Evolutionary conservation across 2,113 vertebrate species (phyloP).

Genomic region (Quiscalus mexicanus): DNA sequence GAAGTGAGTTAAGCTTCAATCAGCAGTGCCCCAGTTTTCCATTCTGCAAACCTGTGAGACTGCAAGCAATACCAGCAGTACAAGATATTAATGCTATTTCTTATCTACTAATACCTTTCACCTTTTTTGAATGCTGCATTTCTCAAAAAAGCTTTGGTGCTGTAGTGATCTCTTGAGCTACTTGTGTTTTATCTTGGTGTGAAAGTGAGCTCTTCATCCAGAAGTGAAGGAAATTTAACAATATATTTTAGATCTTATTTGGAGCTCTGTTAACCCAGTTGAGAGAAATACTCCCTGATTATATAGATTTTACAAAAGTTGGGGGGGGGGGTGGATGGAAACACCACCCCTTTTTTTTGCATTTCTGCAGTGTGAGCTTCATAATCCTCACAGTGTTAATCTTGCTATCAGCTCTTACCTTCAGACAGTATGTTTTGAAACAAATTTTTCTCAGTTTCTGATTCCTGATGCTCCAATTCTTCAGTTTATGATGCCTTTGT

Average conservation of each 20-base stretch:
- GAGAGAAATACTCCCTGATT: not conserved
- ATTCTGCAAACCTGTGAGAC: not conserved
- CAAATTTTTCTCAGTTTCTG: not conserved
- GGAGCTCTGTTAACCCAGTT: not conserved
- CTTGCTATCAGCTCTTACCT: not conserved
- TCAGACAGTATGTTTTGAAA: not conserved
- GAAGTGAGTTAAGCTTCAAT: not conserved
- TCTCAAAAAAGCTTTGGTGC: not conserved
- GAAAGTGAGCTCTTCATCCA: not conserved
- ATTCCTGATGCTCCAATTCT: not conserved
- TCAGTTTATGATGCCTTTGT: not conserved
- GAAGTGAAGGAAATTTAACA: not conserved
- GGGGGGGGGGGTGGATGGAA: fast-evolving
- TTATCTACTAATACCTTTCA: not conserved
- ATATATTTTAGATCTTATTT: not conserved
- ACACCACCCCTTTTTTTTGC: not conserved
- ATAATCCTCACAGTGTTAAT: not conserved
- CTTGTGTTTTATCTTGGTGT: not conserved
- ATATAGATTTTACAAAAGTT: not conserved
- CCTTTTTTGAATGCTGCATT: not conserved
- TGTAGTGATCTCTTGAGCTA: not conserved
- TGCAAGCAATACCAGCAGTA: not conserved
- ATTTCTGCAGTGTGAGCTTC: not conserved
- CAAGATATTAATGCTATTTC: not conserved
- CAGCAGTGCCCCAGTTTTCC: not conserved